Evolutionary conservation across 2,888 invertebrate species (phyloP).

Genomic region (Teleiodes luculella): DNA sequence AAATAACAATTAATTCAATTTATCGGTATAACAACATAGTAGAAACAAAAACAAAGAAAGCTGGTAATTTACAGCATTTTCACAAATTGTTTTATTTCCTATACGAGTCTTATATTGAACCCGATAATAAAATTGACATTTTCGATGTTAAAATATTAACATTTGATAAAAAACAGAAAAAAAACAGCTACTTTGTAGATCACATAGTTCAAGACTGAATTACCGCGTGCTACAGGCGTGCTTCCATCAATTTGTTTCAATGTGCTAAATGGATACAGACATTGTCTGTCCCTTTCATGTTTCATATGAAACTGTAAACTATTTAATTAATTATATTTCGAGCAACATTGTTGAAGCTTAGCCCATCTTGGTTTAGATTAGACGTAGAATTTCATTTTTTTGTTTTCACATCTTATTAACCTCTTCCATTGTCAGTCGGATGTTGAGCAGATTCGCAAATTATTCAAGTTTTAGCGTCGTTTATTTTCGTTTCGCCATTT

Average conservation of each 20-base stretch:
- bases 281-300: neutral
- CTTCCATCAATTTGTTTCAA: neutral
- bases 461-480: slow-evolving; percentile 44
- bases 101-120: no score
- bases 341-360: no score
- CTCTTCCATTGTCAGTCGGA: slow-evolving; percentile 33
- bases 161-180: no score
- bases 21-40: slow-evolving; percentile 1
- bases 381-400: no score
- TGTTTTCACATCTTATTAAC: slow-evolving; percentile 22
- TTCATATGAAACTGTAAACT: neutral
- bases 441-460: slow-evolving; percentile 41
- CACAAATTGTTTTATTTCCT: neutral
- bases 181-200: no score
- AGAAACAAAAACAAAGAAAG: slow-evolving; percentile 6
- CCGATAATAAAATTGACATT: no score
- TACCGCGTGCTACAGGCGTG: neutral
- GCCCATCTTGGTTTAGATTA: no score
- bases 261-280: neutral
- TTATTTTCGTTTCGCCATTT: slow-evolving; percentile 50
- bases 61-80: no score
- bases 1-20: neutral
- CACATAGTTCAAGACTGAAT: no score
- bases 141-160: no score
- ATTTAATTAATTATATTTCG: no score